Evolutionary conservation across 2,888 invertebrate genomes (phyloP).

Genomic region (Pemphredon lugubris): DNA sequence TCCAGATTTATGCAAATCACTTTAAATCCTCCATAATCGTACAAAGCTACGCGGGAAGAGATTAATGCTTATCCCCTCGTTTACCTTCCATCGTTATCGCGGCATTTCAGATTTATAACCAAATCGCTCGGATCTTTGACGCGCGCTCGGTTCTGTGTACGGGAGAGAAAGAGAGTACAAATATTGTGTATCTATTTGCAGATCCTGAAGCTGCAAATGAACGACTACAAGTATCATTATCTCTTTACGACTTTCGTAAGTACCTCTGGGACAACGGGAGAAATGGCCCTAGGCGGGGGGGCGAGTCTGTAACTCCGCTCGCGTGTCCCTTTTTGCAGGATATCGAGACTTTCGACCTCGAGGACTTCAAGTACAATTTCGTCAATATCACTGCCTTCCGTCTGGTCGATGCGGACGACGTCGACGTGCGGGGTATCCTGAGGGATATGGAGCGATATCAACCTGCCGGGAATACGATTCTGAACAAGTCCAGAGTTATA

Average conservation of each 20-base stretch:
- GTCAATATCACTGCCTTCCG: conserved; percentile 90
- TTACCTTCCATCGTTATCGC: no score
- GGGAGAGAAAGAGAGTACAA: no score
- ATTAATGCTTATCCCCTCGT: no score
- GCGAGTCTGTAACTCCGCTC: conserved; percentile 18
- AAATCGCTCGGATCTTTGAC: no score
- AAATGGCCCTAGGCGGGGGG: conserved; percentile 11
- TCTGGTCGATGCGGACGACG: conserved; percentile 87
- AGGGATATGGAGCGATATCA: conserved; percentile 88
- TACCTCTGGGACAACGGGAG: conserved; percentile 52
- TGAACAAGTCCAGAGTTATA: conserved; percentile 82
- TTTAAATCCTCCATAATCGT: no score
- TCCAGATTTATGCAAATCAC: no score
- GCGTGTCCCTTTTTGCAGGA: conserved; percentile 82
- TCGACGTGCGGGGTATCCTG: conserved; percentile 86
- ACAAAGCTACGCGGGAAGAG: no score
- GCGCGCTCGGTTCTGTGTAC: no score
- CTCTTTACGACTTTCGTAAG: conserved; percentile 88
- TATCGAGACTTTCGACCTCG: conserved; percentile 86
- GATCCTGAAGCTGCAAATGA: conserved; percentile 92
- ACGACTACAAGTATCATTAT: conserved; percentile 92
- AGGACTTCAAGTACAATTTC: conserved; percentile 89
- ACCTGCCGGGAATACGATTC: conserved; percentile 81
- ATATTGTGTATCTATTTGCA: conserved; percentile 81
- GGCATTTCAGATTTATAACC: no score